Evolutionary conservation across 2,113 vertebrate genomes (phyloP), one percentile per base, ranked within the genome.

Genomic region (Natator depressus): DNA sequence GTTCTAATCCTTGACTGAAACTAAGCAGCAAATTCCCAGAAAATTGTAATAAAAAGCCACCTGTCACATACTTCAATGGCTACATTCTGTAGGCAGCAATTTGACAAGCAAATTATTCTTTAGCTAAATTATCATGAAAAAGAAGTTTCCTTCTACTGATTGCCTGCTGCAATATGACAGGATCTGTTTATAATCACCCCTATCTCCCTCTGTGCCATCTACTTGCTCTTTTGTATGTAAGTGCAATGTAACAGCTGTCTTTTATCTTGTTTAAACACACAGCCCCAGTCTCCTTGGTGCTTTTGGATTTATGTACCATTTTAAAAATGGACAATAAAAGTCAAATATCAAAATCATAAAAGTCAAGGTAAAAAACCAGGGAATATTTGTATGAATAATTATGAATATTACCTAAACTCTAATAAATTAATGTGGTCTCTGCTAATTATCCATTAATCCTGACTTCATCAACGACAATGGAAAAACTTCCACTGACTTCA

Each of bases 191-290:
- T 1, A 82, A 35, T 22, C 89, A 53, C 31, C 46, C 46, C 51
- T 4, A 27, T 55, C 46, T 22, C 13, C 13, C 59, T 55, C 72
- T 65, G 51, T 8, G 9, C 59, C 51, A 93, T 93, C 86, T 93
- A 14, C 84, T 90, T 91, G 84, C 81, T 95, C 78, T 87, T 90
- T 51, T 55, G 38, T 91, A 79, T 6, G 0, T 35, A 94, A 86
- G 17, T 80, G 84, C 76, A 91, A 24, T 22, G 24, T 24, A 94
- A 85, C 82, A 94, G 65, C 92, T 93, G 91, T 69, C 86, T 94
- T 95, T 93, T 95, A 93, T 94, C 91, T 94, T 97, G 46, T 51
- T 92, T 89, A 95, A 96, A 94, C 87, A 94, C 7, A 78, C 57
- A 89, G 51, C 25, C 65, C 46, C 81, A 59, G 85, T 94, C 80